Evolutionary conservation across 2,888 invertebrate genomes (phyloP).

Genomic region (Nephrotoma appendiculata): DNA sequence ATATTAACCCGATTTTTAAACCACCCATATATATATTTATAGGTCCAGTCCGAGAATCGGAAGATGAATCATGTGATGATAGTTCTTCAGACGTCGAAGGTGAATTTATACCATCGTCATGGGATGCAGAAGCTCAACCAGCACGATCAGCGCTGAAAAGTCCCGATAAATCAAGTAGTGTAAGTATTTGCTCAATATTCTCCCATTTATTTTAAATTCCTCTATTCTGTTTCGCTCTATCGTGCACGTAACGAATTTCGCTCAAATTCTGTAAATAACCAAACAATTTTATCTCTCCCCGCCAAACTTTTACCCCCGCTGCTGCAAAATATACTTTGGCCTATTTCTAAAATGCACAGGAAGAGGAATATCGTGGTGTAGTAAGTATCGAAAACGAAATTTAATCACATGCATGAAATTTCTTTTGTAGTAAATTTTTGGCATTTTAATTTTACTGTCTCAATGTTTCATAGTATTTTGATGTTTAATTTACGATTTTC

Average conservation of each 20-base stretch:
- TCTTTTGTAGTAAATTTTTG: neutral
- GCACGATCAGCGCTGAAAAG: constrained; percentile 55
- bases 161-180: constrained; percentile 25
- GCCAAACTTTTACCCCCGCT: neutral
- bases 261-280: neutral
- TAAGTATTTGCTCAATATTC: constrained; percentile 9
- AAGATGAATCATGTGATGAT: constrained; percentile 19
- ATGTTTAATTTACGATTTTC: neutral
- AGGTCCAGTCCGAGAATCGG: constrained; percentile 15
- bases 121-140: constrained; percentile 67
- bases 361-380: neutral
- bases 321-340: neutral
- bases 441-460: too few species aligned
- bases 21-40: constrained; percentile 8
- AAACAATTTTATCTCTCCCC: neutral
- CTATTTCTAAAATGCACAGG: neutral
- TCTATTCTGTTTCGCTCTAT: neutral
- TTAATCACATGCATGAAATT: neutral
- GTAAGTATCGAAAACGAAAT: neutral
- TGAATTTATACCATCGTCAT: constrained; percentile 66
- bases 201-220: neutral
- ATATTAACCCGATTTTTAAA: neutral
- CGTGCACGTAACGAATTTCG: neutral
- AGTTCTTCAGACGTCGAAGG: constrained; percentile 46
- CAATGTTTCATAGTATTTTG: too few species aligned